These are phyloP conservation scores for Sinocyclocheilus anophthalmus DNA, from an alignment of 2,113 vertebrate genomes.

Conservation along the genomic window DNA sequence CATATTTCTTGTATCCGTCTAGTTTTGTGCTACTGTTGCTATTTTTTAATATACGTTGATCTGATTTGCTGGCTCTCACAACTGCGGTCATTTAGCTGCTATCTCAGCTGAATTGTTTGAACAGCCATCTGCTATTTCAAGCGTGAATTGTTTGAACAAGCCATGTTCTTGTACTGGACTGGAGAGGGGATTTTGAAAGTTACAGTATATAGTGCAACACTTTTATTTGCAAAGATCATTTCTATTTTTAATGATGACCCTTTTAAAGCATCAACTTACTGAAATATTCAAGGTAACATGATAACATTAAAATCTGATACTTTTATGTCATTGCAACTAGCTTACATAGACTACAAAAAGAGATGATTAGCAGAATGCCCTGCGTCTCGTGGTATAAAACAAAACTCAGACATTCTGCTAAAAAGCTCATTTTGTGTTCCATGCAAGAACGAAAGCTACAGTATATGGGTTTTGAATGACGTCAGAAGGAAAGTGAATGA, in stretches of 20 bases:
- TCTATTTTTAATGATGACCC: not conserved
- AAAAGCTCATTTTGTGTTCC: too few species aligned
- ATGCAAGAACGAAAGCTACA: too few species aligned
- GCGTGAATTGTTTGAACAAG: not conserved
- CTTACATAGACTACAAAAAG: not conserved
- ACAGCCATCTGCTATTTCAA: not conserved
- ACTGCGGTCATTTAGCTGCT: not conserved
- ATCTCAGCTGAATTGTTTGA: too few species aligned
- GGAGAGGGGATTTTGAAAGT: not conserved
- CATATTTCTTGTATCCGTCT: not conserved
- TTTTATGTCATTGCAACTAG: not conserved
- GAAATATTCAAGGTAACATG: not conserved
- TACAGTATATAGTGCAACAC: not conserved
- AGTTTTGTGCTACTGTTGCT: not conserved
- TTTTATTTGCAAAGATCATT: not conserved
- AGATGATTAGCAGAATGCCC: not conserved
- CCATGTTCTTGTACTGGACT: not conserved
- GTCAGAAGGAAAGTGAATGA: too few species aligned
- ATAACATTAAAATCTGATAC: not conserved
- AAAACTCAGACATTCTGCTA: not conserved
- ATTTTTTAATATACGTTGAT: not conserved
- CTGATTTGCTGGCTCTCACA: not conserved
- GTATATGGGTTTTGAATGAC: too few species aligned
- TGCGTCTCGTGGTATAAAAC: not conserved
- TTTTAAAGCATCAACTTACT: not conserved